phyloP scores from a whole-genome alignment of 2,113 vertebrate species.

The Spizaetus ornatus region DNA sequence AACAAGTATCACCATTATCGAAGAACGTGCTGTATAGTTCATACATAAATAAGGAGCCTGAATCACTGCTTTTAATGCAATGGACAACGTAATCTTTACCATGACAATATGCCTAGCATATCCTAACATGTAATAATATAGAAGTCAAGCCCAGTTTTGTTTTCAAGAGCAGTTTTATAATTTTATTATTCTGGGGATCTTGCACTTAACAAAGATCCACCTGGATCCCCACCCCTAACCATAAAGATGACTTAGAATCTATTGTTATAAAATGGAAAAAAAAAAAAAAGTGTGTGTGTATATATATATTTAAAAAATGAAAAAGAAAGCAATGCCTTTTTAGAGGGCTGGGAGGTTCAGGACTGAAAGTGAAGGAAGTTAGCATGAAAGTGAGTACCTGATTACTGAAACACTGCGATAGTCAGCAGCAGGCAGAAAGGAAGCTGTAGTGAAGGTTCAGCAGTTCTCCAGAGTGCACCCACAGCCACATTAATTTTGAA shows the following conservation, averaged over 20 bases:
- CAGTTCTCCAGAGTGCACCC: constrained; percentile 9
- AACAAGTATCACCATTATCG: background rate
- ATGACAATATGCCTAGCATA: background rate
- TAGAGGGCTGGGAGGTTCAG: background rate
- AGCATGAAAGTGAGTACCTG: constrained; percentile 9
- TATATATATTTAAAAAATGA: background rate
- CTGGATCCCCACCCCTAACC: background rate
- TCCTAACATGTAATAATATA: background rate
- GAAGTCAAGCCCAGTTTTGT: background rate
- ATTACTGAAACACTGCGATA: background rate
- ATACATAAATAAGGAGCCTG: background rate
- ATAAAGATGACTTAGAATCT: background rate
- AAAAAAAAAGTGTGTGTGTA: background rate
- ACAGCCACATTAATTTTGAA: constrained; percentile 36
- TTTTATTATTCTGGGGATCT: background rate
- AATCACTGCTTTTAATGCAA: background rate
- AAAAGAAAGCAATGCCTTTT: background rate
- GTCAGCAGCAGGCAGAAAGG: constrained; percentile 24
- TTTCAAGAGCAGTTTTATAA: background rate
- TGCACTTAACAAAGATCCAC: background rate
- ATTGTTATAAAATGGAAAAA: background rate
- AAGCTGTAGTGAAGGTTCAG: constrained; percentile 38
- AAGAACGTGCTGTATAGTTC: background rate
- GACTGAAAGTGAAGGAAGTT: background rate
- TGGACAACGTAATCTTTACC: background rate